Conservation (phyloP, 2,797 vertebrate genomes). For the Protonibea diacanthus region DNA sequence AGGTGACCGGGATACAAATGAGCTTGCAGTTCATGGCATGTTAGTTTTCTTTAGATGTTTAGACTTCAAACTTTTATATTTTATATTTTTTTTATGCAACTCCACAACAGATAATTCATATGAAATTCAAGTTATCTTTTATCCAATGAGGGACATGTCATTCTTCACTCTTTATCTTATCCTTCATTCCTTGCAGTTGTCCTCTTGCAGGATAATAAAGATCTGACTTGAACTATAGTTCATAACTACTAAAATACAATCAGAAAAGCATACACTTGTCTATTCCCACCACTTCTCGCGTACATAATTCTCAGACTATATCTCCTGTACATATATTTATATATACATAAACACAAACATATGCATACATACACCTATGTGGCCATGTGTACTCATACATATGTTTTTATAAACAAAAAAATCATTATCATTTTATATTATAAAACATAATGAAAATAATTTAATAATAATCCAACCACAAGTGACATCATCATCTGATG, state of each 20-base stretch:
- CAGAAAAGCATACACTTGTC: neutral
- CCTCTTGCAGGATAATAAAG: neutral
- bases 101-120: too few relatives aligned
- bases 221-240: neutral
- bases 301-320: too few relatives aligned
- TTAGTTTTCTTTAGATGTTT: neutral
- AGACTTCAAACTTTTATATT: neutral
- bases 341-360: too few relatives aligned
- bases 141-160: neutral
- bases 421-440: too few relatives aligned
- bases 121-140: neutral
- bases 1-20: neutral
- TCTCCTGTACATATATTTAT: too few relatives aligned
- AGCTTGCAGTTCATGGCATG: neutral
- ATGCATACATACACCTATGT: too few relatives aligned
- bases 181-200: neutral
- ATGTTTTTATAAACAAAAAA: too few relatives aligned
- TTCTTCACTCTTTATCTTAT: neutral
- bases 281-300: too few relatives aligned
- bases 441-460: too few relatives aligned
- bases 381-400: too few relatives aligned
- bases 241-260: neutral
- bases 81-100: neutral
- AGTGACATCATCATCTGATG: too few relatives aligned
- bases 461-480: too few relatives aligned